These are phyloP conservation scores for Cydia strobilella DNA, from an alignment of 1,140 invertebrate genomes.

Conservation along the genomic window DNA sequence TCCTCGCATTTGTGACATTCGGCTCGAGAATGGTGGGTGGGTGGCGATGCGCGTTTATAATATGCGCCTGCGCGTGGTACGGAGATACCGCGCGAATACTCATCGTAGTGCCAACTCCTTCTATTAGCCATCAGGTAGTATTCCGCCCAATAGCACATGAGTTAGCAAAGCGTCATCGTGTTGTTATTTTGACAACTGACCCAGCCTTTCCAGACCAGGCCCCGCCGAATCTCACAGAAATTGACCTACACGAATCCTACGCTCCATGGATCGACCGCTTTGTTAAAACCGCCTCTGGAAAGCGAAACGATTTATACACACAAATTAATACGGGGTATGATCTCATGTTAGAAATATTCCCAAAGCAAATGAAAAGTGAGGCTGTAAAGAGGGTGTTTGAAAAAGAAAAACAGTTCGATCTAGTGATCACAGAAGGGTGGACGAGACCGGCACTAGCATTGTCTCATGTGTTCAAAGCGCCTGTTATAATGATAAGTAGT, in stretches of 20 bases:
- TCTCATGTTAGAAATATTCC: not conserved
- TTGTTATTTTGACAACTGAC: constrained; percentile 30
- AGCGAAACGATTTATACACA: not conserved
- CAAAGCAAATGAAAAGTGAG: not conserved
- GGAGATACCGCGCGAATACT: constrained; percentile 62
- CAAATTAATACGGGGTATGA: constrained; percentile 28
- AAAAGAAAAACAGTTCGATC: constrained; percentile 16
- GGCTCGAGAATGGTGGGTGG: not conserved
- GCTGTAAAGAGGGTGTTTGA: constrained; percentile 3
- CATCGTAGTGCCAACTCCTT: constrained; percentile 67
- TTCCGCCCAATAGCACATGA: constrained; percentile 40
- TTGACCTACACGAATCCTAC: constrained; percentile 44
- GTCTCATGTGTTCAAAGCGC: constrained; percentile 24
- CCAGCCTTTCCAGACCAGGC: constrained; percentile 46
- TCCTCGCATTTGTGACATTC: not conserved
- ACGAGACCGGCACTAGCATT: not conserved
- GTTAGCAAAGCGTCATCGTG: constrained; percentile 29
- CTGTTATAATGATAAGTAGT: constrained; percentile 13
- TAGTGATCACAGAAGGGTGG: constrained; percentile 12
- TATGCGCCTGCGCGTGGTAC: not conserved
- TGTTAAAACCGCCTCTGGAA: not conserved
- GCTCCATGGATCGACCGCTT: constrained; percentile 29
- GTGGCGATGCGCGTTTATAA: not conserved
- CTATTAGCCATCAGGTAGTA: constrained; percentile 79
- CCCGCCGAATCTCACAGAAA: constrained; percentile 43